Evolutionary conservation across 1,140 invertebrate species (phyloP), one percentile per base, ranked within the genome.

Genomic region (Drosophila orosa): DNA sequence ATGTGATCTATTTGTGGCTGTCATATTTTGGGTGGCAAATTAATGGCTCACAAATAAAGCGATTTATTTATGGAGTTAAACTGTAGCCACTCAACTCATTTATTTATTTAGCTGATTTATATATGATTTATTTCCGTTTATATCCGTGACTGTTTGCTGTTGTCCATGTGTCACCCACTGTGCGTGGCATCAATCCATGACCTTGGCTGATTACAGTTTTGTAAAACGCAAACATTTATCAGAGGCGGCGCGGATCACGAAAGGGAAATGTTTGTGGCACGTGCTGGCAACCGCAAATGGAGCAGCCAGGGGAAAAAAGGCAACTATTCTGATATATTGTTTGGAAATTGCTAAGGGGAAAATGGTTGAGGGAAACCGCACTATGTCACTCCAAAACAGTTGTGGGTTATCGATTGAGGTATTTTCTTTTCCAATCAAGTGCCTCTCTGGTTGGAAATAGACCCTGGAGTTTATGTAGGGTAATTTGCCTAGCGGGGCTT

Each of bases 391-490:
- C 29, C 33, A 22, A 68, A 69, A 71, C 69, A 72, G 39, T 72
- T 59, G 44, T 37, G 35, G 52, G 4, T 27, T 73, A 72, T 72
- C 55, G 68, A 54, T 62, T 73, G 37, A 17, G 22, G 45, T 3
- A 22, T 22, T 54, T 54, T 15, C 27, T 15, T 37, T 29, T 22
- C 9, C 44, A 45, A 59, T 58, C 57, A 22, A 33, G 24, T 24
- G 27, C 8, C 24, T 27, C 25, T n/a, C 29, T 17, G 58, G n/a
- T 7, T 12, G 39, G 24, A 40, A 35, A 44, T 35, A 48, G 54
- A 47, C 62, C 63, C 61, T 62, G 17, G 40, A 72, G 71, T 76
- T 79, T 82, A 87, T 86, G 62, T 50, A 19, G 22, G 33, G 48
- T 45, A 65, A 82, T 87, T 87, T 73, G 55, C 76, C 42, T 54